Evolutionary conservation across 1,140 invertebrate species (phyloP).

Genomic region (Drosophila busckii): DNA sequence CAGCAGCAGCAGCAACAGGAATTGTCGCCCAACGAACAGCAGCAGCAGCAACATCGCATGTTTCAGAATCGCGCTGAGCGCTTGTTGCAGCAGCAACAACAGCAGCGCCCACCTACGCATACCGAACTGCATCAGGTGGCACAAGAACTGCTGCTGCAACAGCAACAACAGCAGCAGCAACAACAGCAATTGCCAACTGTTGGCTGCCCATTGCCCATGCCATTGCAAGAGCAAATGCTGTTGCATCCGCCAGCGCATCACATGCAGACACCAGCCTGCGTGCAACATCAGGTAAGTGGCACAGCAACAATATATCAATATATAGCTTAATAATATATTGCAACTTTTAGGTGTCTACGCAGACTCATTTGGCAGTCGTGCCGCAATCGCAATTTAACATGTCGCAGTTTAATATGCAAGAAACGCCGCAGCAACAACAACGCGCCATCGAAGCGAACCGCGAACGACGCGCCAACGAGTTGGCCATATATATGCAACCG

Average conservation of each 20-base stretch:
- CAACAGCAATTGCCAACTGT: constrained; percentile 49
- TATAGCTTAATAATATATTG: constrained; percentile 46
- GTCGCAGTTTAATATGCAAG: constrained; percentile 52
- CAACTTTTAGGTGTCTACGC: constrained; percentile 82
- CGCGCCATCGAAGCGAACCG: constrained; percentile 40
- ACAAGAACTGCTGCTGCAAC: constrained; percentile 70
- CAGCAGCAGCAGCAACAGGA: constrained; percentile 41
- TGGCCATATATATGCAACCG: too few relatives aligned
- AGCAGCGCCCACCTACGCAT: constrained; percentile 69
- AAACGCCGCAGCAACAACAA: constrained; percentile 52
- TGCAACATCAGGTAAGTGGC: constrained; percentile 66
- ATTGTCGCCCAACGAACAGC: constrained; percentile 42
- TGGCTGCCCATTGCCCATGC: constrained; percentile 69
- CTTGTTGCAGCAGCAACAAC: constrained; percentile 53
- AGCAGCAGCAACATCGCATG: constrained; percentile 59
- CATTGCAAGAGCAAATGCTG: constrained; percentile 74
- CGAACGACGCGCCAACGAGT: too few relatives aligned
- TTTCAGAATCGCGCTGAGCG: constrained; percentile 75
- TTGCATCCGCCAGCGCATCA: constrained; percentile 65
- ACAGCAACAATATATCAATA: not conserved
- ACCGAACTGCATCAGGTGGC: constrained; percentile 74
- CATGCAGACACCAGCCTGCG: constrained; percentile 64
- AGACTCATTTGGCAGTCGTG: constrained; percentile 78
- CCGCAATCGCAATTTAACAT: constrained; percentile 55
- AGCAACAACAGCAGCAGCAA: too few relatives aligned